Base-by-base conservation (phyloP, 2,113 vertebrate genomes). In the Acanthochromis polyacanthus region DNA sequence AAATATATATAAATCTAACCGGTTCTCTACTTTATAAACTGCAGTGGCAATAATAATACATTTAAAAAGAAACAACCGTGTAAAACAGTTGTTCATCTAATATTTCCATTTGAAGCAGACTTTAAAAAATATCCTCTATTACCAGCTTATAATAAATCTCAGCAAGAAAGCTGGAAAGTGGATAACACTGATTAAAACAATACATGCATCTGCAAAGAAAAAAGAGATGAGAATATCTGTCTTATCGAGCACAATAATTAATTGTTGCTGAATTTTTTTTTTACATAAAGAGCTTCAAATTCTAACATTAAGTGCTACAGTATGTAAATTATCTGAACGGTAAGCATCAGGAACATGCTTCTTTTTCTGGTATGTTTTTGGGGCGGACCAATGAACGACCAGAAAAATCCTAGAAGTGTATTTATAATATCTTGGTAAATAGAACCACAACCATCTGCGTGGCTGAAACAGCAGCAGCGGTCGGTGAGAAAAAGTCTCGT, bases 281-380 rank as follows among this genome's bases (percentile, higher is more conserved):
- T 25, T 25, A 25, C 25, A 25, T 3, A 53, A 56, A 64, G 60
- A 62, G 30, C 32, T 68, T 77, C 19, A 61, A 32, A 71, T 78
- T 74, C 10, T 67, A 56, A 68, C 8, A 63, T 14, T 82, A 91
- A 89, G 87, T 91, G 85, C 87, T 80, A 46, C 32, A 5, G 19
- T 48, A 62, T 46, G 36, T 57, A 23, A 3, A 30, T 23, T 43
- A 69, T 45, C 30, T 30, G 20, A 11, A 52, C 9, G 25, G 2
- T 16, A 58, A 64, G 51, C 6, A 20, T 9, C 5, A 57, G 32
- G 52, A 25, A 82, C 43, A 20, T 7, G 38, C n/a, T 10, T 22
- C 25, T 19, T 15, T 40, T 70, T 48, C 60, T 52, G 7, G 23
- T 11, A 43, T 43, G 10, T 36, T 36, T 36, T 1, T 36, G 22